phyloP scores from a whole-genome alignment of 1,140 invertebrate species.

The Zophobas morio region DNA sequence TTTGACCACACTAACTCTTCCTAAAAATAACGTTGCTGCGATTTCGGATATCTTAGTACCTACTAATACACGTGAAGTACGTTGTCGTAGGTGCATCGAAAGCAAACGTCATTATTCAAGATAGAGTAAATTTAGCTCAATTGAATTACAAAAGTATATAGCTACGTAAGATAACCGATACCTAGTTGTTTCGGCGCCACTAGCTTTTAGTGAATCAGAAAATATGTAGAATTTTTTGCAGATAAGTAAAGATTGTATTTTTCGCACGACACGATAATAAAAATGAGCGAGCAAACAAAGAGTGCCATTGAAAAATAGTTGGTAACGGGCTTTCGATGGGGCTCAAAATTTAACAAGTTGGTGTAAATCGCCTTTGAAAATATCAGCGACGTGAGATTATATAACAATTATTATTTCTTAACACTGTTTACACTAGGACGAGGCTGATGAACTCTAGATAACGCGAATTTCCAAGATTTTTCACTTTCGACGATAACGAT shows the following conservation, averaged over 20 bases:
- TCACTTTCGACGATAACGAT: not conserved
- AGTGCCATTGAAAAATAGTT: not conserved
- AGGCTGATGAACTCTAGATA: conserved; percentile 32
- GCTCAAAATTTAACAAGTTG: conserved; percentile 1
- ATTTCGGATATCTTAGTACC: no score
- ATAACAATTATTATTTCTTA: conserved; percentile 23
- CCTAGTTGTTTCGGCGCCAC: not conserved
- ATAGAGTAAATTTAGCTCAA: no score
- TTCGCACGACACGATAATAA: not conserved
- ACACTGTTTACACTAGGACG: conserved; percentile 7
- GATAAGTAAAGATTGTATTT: not conserved
- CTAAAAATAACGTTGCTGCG: no score
- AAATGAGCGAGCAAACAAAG: not conserved
- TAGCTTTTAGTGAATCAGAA: not conserved
- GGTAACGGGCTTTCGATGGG: not conserved
- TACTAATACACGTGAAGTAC: no score
- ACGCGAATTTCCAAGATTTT: not conserved
- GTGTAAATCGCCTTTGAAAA: conserved; percentile 3
- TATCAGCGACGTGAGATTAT: not conserved
- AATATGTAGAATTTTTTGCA: not conserved
- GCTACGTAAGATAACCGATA: no score
- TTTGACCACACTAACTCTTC: no score
- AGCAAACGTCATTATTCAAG: no score
- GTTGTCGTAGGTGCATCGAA: no score
- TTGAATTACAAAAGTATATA: no score